phyloP scores from a whole-genome alignment of 2,888 invertebrate species.

The Matsumyia berberina region DNA sequence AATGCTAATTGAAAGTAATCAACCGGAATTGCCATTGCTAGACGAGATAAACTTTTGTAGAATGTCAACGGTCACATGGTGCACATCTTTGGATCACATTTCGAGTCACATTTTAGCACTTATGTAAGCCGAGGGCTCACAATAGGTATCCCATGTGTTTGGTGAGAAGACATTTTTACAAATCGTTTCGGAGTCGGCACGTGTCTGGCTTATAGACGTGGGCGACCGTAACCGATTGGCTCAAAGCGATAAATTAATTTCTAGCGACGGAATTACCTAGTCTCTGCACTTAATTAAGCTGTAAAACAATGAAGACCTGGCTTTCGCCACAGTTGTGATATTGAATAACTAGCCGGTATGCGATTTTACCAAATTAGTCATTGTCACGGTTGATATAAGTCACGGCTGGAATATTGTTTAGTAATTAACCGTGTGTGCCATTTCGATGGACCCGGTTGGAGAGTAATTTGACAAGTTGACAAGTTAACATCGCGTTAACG shows the following conservation, averaged over 20 bases:
- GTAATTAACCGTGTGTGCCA: neutral
- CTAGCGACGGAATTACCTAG: neutral
- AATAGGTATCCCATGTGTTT: neutral
- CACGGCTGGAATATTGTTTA: neutral
- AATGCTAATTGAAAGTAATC: slow-evolving; percentile 69
- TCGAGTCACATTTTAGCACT: slow-evolving; percentile 18
- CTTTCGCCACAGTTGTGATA: neutral
- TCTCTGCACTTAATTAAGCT: slow-evolving; percentile 35
- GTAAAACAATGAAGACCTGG: slow-evolving; percentile 20
- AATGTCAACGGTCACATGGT: slow-evolving; percentile 49
- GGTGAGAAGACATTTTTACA: neutral
- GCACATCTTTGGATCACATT: slow-evolving; percentile 17
- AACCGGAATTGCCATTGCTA: slow-evolving; percentile 61
- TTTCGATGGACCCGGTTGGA: no score
- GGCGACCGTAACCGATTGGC: slow-evolving; percentile 1
- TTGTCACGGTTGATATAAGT: slow-evolving; percentile 22
- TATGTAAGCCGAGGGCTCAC: neutral
- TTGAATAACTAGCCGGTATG: slow-evolving; percentile 28
- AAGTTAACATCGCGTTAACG: no score
- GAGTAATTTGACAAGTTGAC: no score
- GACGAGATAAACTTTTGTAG: slow-evolving; percentile 10
- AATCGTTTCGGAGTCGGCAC: neutral
- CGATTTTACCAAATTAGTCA: slow-evolving; percentile 14
- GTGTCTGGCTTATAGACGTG: neutral
- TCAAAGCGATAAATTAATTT: slow-evolving; percentile 6